phyloP scores from a whole-genome alignment of 2,888 invertebrate genomes.

The Parnassius orleans region DNA sequence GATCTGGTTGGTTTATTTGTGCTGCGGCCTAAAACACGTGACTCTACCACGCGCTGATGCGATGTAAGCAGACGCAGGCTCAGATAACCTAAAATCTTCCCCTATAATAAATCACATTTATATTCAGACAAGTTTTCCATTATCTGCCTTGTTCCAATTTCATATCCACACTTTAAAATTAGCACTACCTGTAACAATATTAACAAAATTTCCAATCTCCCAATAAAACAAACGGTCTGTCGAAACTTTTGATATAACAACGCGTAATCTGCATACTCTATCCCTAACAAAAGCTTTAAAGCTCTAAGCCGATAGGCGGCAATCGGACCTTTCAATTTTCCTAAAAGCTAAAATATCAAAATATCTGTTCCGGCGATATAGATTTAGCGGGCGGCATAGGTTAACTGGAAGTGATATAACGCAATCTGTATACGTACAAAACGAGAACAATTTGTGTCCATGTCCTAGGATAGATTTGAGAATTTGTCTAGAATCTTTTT shows the following conservation, averaged over 20 bases:
- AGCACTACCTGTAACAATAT: background rate
- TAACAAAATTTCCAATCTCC: constrained; percentile 1
- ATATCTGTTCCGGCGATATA: constrained; percentile 32
- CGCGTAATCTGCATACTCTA: constrained; percentile 24
- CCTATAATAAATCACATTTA: too few relatives aligned
- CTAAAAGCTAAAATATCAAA: constrained; percentile 48
- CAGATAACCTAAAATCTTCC: too few relatives aligned
- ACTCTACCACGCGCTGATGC: too few relatives aligned
- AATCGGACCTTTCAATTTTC: constrained; percentile 47
- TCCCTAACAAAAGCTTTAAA: constrained; percentile 26
- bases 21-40: too few relatives aligned
- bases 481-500: too few relatives aligned
- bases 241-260: constrained; percentile 28
- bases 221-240: constrained; percentile 17
- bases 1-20: too few relatives aligned
- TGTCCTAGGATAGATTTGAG: too few relatives aligned
- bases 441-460: too few relatives aligned
- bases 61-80: too few relatives aligned
- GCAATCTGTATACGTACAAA: background rate
- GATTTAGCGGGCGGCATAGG: background rate
- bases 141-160: too few relatives aligned
- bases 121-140: too few relatives aligned
- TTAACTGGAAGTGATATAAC: background rate
- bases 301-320: constrained; percentile 38
- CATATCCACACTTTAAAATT: too few relatives aligned